phyloP scores from a whole-genome alignment of 2,888 invertebrate species.

The Lapara coniferarum region DNA sequence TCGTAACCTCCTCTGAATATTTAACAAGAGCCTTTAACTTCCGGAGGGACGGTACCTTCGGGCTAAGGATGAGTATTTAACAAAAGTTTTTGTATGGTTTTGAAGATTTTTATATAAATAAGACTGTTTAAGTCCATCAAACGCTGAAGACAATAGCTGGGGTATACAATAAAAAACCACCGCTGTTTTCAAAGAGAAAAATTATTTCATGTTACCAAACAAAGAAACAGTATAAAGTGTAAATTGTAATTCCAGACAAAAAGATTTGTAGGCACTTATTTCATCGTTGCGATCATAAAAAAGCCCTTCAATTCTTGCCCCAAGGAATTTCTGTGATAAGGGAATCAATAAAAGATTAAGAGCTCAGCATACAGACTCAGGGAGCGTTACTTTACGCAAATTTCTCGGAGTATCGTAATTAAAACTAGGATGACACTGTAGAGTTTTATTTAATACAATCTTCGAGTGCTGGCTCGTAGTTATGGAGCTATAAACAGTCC shows the following conservation, averaged over 20 bases:
- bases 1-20: slow-evolving; percentile 28
- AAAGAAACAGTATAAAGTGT: neutral
- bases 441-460: neutral
- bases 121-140: neutral
- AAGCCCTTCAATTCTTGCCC: neutral
- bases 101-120: neutral
- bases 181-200: neutral
- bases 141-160: too few relatives aligned
- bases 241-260: neutral
- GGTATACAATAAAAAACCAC: neutral
- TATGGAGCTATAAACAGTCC: neutral
- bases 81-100: neutral
- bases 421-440: neutral
- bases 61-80: slow-evolving; percentile 1
- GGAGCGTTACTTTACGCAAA: neutral
- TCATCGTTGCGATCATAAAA: slow-evolving; percentile 10
- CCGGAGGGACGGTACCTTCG: slow-evolving; percentile 8
- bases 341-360: slow-evolving; percentile 17
- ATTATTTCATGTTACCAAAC: neutral
- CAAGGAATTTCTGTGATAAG: slow-evolving; percentile 16
- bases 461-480: neutral
- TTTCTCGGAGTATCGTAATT: slow-evolving; percentile 9
- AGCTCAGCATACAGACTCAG: neutral
- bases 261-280: neutral
- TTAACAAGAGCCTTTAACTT: slow-evolving; percentile 28